Evolutionary conservation across 1,140 invertebrate species (phyloP).

Genomic region (Bombus soroeensis): DNA sequence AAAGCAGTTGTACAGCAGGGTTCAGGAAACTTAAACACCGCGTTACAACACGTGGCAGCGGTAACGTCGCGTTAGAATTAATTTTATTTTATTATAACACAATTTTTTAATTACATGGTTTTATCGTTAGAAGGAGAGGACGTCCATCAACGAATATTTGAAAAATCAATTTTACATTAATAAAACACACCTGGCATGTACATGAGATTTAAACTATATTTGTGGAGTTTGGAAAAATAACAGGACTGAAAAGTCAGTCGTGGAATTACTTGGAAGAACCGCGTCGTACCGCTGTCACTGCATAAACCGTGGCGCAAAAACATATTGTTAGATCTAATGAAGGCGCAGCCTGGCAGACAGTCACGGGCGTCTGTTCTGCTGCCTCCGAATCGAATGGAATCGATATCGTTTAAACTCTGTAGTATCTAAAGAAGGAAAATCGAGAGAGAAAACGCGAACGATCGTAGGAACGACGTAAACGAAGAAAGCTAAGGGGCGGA

Average conservation of each 20-base stretch:
- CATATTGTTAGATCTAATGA: conserved; percentile 46
- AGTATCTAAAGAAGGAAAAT: background rate
- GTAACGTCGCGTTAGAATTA: background rate
- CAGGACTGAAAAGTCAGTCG: too few species aligned
- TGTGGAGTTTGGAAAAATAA: too few species aligned
- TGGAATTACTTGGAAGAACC: too few species aligned
- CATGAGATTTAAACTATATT: too few species aligned
- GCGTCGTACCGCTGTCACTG: conserved; percentile 31
- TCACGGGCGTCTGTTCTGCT: background rate
- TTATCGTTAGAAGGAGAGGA: too few species aligned
- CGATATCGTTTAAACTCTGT: background rate
- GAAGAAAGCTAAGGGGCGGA: background rate
- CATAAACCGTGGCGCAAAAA: conserved; percentile 46
- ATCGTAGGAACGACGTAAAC: background rate
- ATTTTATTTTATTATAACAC: too few species aligned
- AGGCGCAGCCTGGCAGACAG: background rate
- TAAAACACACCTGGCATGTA: too few species aligned
- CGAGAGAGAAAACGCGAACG: background rate
- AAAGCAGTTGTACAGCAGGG: conserved; percentile 81
- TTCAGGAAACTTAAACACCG: conserved; percentile 59
- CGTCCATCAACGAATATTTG: too few species aligned
- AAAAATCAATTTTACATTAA: too few species aligned
- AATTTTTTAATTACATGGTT: too few species aligned
- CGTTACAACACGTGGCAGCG: conserved; percentile 10
- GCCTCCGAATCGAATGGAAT: too few species aligned